Evolutionary conservation across 1,140 invertebrate species (phyloP).

Genomic region (Drosophila quadrilineata): DNA sequence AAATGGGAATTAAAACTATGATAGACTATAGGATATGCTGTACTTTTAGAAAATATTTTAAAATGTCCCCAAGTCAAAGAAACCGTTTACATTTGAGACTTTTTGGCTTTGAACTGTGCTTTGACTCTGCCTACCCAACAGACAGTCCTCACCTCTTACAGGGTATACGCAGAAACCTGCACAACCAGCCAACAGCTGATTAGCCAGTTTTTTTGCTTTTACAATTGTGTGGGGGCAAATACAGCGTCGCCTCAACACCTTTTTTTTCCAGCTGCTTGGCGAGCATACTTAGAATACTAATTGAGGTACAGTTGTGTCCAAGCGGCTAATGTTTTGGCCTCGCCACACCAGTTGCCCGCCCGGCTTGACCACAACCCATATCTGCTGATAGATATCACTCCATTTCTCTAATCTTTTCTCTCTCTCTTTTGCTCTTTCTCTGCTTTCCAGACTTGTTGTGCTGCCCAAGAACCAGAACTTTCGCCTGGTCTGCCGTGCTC

Average conservation of each 20-base stretch:
- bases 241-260: not conserved
- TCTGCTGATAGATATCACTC: not conserved
- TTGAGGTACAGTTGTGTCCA: conserved; percentile 66
- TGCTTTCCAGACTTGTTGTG: conserved; percentile 20
- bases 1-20: not conserved
- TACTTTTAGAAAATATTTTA: not conserved
- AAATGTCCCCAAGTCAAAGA: not conserved
- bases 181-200: conserved; percentile 73
- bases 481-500: conserved; percentile 49
- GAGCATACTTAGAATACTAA: conserved; percentile 65
- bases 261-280: conserved; percentile 50
- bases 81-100: not conserved
- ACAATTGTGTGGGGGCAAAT: conserved; percentile 42
- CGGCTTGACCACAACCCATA: not conserved
- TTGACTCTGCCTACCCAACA: not conserved
- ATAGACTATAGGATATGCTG: conserved; percentile 12
- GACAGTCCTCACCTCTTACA: not conserved
- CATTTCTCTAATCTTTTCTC: not conserved
- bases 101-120: not conserved
- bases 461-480: conserved; percentile 41
- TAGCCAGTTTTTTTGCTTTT: conserved; percentile 66
- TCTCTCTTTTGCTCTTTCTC: not conserved
- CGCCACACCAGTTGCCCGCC: conserved; percentile 7
- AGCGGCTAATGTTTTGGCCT: conserved; percentile 12
- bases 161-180: conserved; percentile 52